phyloP scores from a whole-genome alignment of 2,113 vertebrate genomes.

The Microcebus tavaratra region DNA sequence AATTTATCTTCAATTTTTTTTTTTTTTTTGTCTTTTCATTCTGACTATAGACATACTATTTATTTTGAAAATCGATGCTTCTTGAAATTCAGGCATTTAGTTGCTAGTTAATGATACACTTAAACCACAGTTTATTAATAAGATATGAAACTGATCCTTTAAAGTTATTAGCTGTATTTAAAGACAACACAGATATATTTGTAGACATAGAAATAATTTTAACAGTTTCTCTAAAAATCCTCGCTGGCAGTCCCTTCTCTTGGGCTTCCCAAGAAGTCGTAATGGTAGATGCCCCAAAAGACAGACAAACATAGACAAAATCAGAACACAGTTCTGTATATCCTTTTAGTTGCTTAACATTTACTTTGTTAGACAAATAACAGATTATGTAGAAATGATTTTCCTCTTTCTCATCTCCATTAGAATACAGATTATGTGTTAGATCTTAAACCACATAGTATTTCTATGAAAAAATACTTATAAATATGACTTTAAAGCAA shows the following conservation, averaged over 20 bases:
- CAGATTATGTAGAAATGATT: not conserved
- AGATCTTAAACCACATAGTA: not conserved
- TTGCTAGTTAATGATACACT: not conserved
- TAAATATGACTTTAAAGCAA: not conserved
- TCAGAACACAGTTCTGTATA: not conserved
- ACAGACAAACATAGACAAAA: not conserved
- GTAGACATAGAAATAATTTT: not conserved
- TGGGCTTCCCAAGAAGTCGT: not conserved
- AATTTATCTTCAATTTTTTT: not conserved
- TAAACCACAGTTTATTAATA: not conserved
- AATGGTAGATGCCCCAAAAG: not conserved
- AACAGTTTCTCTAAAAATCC: conserved; percentile 4
- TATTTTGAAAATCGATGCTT: conserved; percentile 11
- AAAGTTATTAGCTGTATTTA: not conserved
- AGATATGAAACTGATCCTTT: not conserved
- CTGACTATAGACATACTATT: not conserved
- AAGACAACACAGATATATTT: not conserved
- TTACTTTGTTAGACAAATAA: not conserved
- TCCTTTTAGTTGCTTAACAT: not conserved
- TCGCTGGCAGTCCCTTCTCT: not conserved
- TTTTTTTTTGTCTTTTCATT: not conserved
- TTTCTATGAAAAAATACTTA: not conserved
- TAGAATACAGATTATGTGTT: not conserved
- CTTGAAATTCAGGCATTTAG: not conserved
- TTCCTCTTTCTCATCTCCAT: not conserved